Conservation (phyloP, 2,888 invertebrate genomes). For the Pollenia angustigena region DNA sequence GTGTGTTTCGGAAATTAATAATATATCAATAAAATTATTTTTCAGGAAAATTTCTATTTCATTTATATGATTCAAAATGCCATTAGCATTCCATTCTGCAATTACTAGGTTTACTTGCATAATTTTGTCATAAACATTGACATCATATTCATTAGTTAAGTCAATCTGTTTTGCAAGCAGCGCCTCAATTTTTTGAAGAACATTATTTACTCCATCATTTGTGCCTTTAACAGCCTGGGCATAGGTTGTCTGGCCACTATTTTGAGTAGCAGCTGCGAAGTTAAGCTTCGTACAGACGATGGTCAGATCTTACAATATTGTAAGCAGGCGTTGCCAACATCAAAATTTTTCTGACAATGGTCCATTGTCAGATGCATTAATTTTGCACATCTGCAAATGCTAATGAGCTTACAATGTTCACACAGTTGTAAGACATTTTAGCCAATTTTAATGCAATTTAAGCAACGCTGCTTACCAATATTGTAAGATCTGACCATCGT, state of each 20-base stretch:
- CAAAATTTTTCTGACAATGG: too few relatives aligned
- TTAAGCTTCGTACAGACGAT: too few relatives aligned
- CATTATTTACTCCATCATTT: constrained; percentile 17
- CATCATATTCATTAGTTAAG: constrained; percentile 58
- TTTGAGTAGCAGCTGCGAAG: background rate
- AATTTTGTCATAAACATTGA: constrained; percentile 51
- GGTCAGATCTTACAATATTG: too few relatives aligned
- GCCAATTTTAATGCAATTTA: too few relatives aligned
- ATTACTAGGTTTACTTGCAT: constrained; percentile 62
- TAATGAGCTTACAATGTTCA: too few relatives aligned
- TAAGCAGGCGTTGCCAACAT: too few relatives aligned
- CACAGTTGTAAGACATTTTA: too few relatives aligned
- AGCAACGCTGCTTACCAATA: too few relatives aligned
- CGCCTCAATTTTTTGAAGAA: constrained; percentile 38
- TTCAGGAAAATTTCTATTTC: constrained; percentile 21
- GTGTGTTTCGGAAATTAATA: constrained; percentile 34
- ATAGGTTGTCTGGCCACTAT: constrained; percentile 4
- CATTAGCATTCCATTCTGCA: constrained; percentile 63
- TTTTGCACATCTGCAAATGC: too few relatives aligned
- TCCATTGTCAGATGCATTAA: too few relatives aligned
- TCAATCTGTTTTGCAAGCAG: constrained; percentile 50
- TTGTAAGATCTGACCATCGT: too few relatives aligned
- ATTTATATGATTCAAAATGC: constrained; percentile 33
- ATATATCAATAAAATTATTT: background rate
- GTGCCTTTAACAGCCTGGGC: constrained; percentile 10